Conservation (phyloP, 2,888 invertebrate species). For the Stegophylla sp. region DNA sequence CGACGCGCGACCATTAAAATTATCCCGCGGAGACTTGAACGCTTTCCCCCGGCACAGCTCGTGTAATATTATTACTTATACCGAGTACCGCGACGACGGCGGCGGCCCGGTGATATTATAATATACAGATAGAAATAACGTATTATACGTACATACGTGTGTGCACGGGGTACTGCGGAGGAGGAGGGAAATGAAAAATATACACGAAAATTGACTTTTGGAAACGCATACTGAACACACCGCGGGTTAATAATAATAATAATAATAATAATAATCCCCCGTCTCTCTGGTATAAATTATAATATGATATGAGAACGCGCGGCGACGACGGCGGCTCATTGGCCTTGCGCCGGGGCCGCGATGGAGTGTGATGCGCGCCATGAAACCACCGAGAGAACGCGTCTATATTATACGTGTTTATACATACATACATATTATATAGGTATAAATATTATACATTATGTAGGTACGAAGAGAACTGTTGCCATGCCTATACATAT, state of each 20-base stretch:
- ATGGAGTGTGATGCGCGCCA: slow-evolving; percentile 14
- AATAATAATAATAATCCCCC: no score
- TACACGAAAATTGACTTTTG: slow-evolving; percentile 17
- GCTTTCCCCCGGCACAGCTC: not conserved
- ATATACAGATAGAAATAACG: not conserved
- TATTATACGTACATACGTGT: not conserved
- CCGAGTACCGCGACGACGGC: no score
- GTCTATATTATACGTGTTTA: not conserved
- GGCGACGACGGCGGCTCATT: slow-evolving; percentile 21
- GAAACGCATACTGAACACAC: slow-evolving; percentile 19
- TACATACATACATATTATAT: not conserved
- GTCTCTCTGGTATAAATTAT: slow-evolving; percentile 33
- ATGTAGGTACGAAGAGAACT: slow-evolving; percentile 6
- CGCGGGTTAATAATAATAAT: slow-evolving; percentile 19
- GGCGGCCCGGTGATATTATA: not conserved
- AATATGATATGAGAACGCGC: slow-evolving; percentile 10
- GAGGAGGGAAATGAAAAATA: not conserved
- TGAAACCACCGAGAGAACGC: not conserved
- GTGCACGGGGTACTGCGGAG: not conserved
- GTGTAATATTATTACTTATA: no score
- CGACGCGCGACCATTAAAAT: slow-evolving; percentile 21
- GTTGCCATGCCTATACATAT: slow-evolving; percentile 30
- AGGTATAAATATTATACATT: no score
- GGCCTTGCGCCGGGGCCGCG: slow-evolving; percentile 14
- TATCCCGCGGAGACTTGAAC: slow-evolving; percentile 53